Evolutionary conservation across 2,113 vertebrate genomes (phyloP).

Genomic region (Pseudolaguvia tuberculata): DNA sequence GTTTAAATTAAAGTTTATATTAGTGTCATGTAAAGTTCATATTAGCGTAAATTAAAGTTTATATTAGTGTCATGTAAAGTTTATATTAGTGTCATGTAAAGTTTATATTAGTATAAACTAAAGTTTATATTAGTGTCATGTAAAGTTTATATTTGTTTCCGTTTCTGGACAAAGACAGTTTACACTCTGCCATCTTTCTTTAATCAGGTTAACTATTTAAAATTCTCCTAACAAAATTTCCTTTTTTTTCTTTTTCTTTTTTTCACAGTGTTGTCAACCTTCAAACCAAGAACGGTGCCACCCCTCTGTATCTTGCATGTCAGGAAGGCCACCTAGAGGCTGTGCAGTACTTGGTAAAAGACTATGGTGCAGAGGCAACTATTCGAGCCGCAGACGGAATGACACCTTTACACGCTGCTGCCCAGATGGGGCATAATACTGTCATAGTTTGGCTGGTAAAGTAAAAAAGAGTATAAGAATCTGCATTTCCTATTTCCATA

Average conservation of each 20-base stretch:
- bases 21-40: no score
- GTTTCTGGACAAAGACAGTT: background rate
- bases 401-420: conserved; percentile 89
- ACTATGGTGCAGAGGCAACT: conserved; percentile 83
- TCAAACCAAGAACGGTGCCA: conserved; percentile 97
- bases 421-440: conserved; percentile 95
- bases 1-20: no score
- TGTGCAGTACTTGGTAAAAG: conserved; percentile 90
- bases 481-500: background rate
- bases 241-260: conserved; percentile 24
- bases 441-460: conserved; percentile 96
- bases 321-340: conserved; percentile 97
- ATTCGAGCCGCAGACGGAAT: conserved; percentile 86
- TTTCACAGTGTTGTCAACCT: conserved; percentile 80
- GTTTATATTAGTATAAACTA: no score
- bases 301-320: conserved; percentile 95
- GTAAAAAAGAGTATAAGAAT: background rate
- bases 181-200: background rate
- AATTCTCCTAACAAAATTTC: background rate
- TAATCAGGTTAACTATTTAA: background rate
- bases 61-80: no score
- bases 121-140: no score
- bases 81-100: no score
- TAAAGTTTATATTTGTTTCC: no score
- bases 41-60: no score